Base-by-base conservation (phyloP, 2,888 invertebrate genomes). In the Petrolisthes cinctipes region DNA sequence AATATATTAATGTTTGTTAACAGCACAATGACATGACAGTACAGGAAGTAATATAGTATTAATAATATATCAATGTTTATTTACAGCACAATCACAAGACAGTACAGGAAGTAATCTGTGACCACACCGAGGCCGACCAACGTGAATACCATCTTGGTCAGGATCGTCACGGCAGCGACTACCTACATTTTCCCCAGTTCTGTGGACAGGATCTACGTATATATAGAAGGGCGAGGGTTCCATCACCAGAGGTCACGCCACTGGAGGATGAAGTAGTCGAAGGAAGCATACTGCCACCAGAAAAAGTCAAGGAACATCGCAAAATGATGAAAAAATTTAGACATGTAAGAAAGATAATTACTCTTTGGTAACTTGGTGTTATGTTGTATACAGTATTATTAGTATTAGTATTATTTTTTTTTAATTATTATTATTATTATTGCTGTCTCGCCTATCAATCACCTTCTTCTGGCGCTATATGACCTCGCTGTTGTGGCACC, bases 121-220 rank as follows among this genome's bases (percentile, higher is more conserved):
- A 93, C 7, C 93, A 94, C 90, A 92, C 93, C 3, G 92, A 92
- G 82, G 92, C 93, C 51, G 93, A 94, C 90, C 93, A 93, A 91
- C 92, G 93, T 73, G 93, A 94, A 89, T 93, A 93, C 66, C 88
- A 93, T 82, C 92, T 94, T 66, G 94, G 94, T 6, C 92, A 92
- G 1, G 94, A 94, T 91, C 93, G 93, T 66, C 92, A 93, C 6
- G 94, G 94, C 23, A 93, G 93, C 90, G 92, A 92, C 89, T 94
- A 94, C 91, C 92, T 94, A 89, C 94, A 94, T 91, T 94, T 94
- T 91, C 94, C 94, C 53, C 94, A 94, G 91, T 94, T 94, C 91
- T 93, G 94, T 90, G 93, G 94, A 1, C 93, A 92, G 56, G 94
- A 94, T 92, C 92, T 94, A 2, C 92, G 94, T 61, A 92, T 94